phyloP scores from a whole-genome alignment of 37 sponge, comb jelly and placozoan species.

The Agelas oroides region DNA sequence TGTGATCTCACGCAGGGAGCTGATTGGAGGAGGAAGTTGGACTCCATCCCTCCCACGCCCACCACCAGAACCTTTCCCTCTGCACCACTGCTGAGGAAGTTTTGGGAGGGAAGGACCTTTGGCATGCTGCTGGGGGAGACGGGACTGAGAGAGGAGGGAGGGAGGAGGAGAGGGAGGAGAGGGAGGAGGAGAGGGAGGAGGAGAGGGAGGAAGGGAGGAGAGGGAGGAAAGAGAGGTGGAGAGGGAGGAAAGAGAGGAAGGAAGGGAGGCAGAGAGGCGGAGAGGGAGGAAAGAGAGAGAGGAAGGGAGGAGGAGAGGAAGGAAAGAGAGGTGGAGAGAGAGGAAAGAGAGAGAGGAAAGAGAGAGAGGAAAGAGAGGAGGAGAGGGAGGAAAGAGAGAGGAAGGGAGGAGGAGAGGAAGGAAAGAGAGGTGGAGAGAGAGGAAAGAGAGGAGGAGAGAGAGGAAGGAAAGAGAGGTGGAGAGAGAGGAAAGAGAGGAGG shows the following conservation, averaged over 20 bases:
- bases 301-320: no score
- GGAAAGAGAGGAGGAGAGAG: no score
- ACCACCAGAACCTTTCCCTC: slow-evolving; percentile 44
- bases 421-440: not conserved
- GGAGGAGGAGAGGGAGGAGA: not conserved
- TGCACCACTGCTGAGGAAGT: slow-evolving; percentile 8
- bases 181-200: not conserved
- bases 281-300: no score
- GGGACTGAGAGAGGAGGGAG: not conserved
- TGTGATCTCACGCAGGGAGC: slow-evolving; percentile 47
- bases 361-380: no score
- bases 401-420: no score
- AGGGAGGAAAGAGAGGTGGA: not conserved
- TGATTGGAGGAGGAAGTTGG: slow-evolving; percentile 78
- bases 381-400: no score
- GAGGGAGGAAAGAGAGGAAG: not conserved
- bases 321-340: no score
- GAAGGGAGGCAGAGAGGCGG: no score
- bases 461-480: no score
- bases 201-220: not conserved
- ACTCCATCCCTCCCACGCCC: slow-evolving; percentile 85
- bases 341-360: no score
- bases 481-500: not conserved
- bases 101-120: slow-evolving; percentile 6
- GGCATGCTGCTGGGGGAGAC: slow-evolving; percentile 10